A percentile compares a stretch with the other conserved stretches of the same genome.
Conservation (phyloP, 1,140 invertebrate species). For the Aporrectodea caliginosa region DNA sequence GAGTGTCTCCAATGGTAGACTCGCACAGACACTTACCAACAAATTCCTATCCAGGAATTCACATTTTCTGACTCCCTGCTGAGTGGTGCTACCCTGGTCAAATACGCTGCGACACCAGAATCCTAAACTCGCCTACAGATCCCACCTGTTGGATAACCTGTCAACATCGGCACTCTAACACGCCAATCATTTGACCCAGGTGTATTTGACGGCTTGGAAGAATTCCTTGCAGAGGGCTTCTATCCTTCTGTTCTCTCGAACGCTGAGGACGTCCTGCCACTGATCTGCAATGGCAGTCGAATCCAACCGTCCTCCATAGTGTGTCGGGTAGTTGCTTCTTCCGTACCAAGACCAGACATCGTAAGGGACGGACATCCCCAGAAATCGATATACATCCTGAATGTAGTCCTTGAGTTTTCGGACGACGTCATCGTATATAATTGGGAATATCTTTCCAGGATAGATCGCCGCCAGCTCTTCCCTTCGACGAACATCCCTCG, state of each 20-base stretch:
- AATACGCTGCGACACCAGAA: too few relatives aligned
- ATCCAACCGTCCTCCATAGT: too few relatives aligned
- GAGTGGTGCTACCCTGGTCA: too few relatives aligned
- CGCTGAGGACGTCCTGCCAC: neutral
- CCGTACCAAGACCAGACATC: neutral
- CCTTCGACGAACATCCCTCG: neutral
- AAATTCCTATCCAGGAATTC: too few relatives aligned
- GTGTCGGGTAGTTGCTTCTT: neutral
- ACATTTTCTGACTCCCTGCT: too few relatives aligned
- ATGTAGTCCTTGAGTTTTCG: neutral
- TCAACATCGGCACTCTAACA: too few relatives aligned
- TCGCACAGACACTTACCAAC: too few relatives aligned
- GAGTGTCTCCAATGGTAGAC: too few relatives aligned
- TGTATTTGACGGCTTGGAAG: neutral
- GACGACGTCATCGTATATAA: neutral
- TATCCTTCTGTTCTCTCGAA: neutral
- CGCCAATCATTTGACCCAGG: too few relatives aligned
- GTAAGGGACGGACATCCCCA: neutral
- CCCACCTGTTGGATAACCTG: too few relatives aligned
- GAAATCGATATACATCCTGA: neutral
- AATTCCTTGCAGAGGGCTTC: neutral
- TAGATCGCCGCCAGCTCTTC: neutral
- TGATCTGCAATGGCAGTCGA: neutral
- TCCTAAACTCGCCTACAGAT: too few relatives aligned
- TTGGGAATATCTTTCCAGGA: neutral